Percentiles rank a stretch among this genome's conserved stretches.
These are phyloP conservation scores for Strigamia transsilvanica DNA, from an alignment of 2,888 invertebrate genomes.

Conservation along the genomic window DNA sequence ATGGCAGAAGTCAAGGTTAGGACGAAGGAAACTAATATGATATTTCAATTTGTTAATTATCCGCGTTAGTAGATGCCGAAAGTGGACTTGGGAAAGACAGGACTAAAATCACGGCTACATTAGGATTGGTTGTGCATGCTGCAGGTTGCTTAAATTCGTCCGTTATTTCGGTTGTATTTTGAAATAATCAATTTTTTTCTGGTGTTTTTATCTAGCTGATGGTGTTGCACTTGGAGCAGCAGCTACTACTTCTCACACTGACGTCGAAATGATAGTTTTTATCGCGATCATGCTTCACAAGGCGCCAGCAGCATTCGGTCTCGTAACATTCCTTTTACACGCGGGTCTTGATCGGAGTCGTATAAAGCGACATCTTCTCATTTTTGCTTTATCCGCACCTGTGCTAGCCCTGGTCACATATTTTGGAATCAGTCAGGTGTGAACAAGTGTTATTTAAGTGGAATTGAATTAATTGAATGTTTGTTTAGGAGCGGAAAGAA, in stretches of 20 bases:
- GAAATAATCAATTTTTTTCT: background rate
- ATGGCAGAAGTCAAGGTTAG: conserved; percentile 55
- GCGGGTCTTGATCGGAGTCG: conserved; percentile 89
- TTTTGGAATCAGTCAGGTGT: conserved; percentile 83
- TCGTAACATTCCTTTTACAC: conserved; percentile 96
- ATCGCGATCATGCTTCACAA: conserved; percentile 99
- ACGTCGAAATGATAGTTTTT: conserved; percentile 97
- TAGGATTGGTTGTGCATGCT: conserved; percentile 97
- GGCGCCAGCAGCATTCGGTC: conserved; percentile 97
- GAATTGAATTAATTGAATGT: background rate
- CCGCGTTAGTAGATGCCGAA: conserved; percentile 63
- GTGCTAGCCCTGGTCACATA: conserved; percentile 88
- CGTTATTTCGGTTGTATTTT: background rate
- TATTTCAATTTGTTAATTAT: background rate
- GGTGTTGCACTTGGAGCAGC: conserved; percentile 98
- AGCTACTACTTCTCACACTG: conserved; percentile 92
- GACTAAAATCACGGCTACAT: conserved; percentile 83
- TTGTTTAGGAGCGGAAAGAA: conserved; percentile 84
- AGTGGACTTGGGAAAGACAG: conserved; percentile 59
- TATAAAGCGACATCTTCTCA: conserved; percentile 86
- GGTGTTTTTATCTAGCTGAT: conserved; percentile 74
- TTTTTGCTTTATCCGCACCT: conserved; percentile 94
- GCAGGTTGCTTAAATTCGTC: conserved; percentile 72
- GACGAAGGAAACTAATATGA: background rate
- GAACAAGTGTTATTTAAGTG: conserved; percentile 13